phyloP scores from a whole-genome alignment of 2,797 vertebrate species.

The Kryptopterus vitreolus region DNA sequence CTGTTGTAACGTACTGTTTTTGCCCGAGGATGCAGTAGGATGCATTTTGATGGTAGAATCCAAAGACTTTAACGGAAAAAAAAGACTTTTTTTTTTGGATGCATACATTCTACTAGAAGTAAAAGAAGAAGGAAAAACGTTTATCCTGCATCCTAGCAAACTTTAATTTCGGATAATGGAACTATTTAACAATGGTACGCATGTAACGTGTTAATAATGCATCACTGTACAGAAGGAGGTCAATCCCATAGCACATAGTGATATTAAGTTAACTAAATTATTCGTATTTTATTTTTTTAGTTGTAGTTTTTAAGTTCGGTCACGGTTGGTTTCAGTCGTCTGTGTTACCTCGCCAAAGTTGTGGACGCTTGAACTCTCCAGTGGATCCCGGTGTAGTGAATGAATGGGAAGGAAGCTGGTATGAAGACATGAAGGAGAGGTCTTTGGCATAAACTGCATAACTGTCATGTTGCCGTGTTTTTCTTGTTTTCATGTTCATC shows the following conservation, averaged over 20 bases:
- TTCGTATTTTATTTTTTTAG: slow-evolving; percentile 63
- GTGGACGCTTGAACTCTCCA: slow-evolving; percentile 34
- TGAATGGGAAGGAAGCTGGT: slow-evolving; percentile 14
- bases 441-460: slow-evolving; percentile 6
- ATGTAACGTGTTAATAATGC: slow-evolving; percentile 51
- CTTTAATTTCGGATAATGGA: slow-evolving; percentile 52
- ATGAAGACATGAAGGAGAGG: neutral
- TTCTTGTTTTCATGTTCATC: slow-evolving; percentile 14
- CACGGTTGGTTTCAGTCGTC: slow-evolving; percentile 29
- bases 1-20: slow-evolving; percentile 46
- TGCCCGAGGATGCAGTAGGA: slow-evolving; percentile 59
- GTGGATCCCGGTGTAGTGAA: slow-evolving; percentile 12
- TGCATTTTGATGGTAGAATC: slow-evolving; percentile 62
- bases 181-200: slow-evolving; percentile 49
- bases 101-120: slow-evolving; percentile 56
- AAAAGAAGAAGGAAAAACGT: slow-evolving; percentile 1
- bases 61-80: slow-evolving; percentile 68
- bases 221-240: slow-evolving; percentile 65
- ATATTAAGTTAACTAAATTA: slow-evolving; percentile 80
- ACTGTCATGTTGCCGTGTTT: slow-evolving; percentile 36
- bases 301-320: slow-evolving; percentile 46
- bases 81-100: slow-evolving; percentile 42
- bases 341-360: slow-evolving; percentile 3
- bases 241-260: slow-evolving; percentile 62
- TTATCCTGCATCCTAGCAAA: slow-evolving; percentile 18